phyloP scores from a whole-genome alignment of 2,888 invertebrate genomes.

The Ceriagrion tenellum region DNA sequence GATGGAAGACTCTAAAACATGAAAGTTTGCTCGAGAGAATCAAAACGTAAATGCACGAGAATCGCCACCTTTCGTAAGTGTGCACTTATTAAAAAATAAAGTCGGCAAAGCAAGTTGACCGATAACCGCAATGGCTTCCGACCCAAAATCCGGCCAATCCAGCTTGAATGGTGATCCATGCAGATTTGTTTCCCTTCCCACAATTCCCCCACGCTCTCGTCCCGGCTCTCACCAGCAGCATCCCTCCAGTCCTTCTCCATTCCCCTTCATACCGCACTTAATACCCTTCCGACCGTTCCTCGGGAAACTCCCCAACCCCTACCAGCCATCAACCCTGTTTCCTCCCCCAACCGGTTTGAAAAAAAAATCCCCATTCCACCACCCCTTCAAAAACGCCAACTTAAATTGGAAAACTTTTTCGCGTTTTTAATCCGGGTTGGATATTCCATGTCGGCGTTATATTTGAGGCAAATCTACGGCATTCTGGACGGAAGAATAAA shows the following conservation, averaged over 20 bases:
- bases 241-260: neutral
- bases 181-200: neutral
- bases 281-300: neutral
- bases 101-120: neutral
- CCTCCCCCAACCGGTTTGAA: neutral
- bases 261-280: neutral
- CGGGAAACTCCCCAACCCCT: neutral
- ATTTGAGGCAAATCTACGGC: constrained; percentile 65
- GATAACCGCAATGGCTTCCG: neutral
- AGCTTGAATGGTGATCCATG: neutral
- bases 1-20: neutral
- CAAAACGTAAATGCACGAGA: neutral
- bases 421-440: constrained; percentile 63
- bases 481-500: constrained; percentile 30
- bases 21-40: neutral
- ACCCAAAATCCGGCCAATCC: neutral
- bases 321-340: neutral
- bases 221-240: neutral
- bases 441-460: constrained; percentile 65
- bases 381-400: constrained; percentile 44
- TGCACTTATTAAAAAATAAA: neutral
- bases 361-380: neutral
- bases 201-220: neutral
- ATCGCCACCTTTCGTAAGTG: neutral
- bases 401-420: constrained; percentile 66